Percentiles rank a stretch among this genome's conserved stretches.
Conservation (phyloP, 2,797 vertebrate genomes). For the Parauchenoglanis ngamensis region DNA sequence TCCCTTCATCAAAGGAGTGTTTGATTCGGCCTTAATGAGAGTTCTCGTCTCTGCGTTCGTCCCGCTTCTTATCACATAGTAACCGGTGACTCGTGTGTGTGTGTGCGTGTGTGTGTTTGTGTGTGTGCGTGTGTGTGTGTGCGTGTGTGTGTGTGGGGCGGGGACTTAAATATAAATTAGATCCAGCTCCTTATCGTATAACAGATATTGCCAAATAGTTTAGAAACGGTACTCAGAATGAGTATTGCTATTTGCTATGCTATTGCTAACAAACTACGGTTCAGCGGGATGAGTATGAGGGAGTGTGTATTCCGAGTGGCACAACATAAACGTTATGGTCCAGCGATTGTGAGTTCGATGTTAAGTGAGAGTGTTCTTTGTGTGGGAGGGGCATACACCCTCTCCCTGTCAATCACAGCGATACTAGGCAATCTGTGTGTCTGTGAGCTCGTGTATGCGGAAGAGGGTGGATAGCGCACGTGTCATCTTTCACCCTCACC, state of each 20-base stretch:
- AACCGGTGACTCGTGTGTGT: conserved; percentile 33
- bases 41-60: conserved; percentile 62
- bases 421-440: not conserved
- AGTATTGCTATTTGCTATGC: not conserved
- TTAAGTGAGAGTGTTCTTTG: too few species aligned
- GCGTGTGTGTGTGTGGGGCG: not conserved
- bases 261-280: not conserved
- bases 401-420: not conserved
- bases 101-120: conserved; percentile 18
- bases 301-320: not conserved
- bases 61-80: conserved; percentile 61
- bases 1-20: conserved; percentile 75
- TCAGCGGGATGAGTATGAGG: not conserved
- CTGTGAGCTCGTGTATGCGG: not conserved
- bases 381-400: not conserved
- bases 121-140: conserved; percentile 26
- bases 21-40: conserved; percentile 78
- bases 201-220: not conserved
- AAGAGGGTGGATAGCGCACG: not conserved
- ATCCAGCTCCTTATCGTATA: not conserved
- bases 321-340: not conserved
- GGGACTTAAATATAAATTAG: not conserved
- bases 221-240: not conserved
- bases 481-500: not conserved
- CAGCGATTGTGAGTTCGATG: not conserved